Percentiles rank a stretch among this genome's conserved stretches.
Evolutionary conservation across 92 coral and sea anemone genomes (phyloP).

Genomic region (Phenganax stokvisi): DNA sequence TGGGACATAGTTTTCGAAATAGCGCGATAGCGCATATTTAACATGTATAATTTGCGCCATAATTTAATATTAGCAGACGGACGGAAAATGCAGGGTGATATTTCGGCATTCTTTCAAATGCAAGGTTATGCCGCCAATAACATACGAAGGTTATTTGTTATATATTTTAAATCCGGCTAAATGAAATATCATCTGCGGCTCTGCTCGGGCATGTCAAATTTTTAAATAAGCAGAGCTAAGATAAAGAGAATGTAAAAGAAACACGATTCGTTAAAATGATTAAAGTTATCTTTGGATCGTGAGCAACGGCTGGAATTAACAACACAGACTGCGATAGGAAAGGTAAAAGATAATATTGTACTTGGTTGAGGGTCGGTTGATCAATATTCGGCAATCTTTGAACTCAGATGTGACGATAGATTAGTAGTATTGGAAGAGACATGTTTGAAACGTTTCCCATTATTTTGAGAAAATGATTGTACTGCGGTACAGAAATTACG

Average conservation of each 20-base stretch:
- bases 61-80: not conserved
- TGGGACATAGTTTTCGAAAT: not conserved
- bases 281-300: not conserved
- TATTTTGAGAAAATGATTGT: conserved; percentile 15
- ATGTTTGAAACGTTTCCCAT: conserved; percentile 15
- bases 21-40: not conserved
- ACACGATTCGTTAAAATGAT: conserved; percentile 1
- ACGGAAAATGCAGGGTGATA: not conserved
- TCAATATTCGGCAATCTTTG: conserved; percentile 34
- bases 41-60: not conserved
- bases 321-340: not conserved
- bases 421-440: conserved; percentile 26
- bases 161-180: conserved; percentile 18
- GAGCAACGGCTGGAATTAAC: conserved; percentile 12
- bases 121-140: conserved; percentile 23
- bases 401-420: conserved; percentile 40
- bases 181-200: conserved; percentile 40
- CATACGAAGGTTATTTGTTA: conserved; percentile 25
- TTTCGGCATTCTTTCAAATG: conserved; percentile 18
- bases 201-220: conserved; percentile 40
- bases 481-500: conserved; percentile 4
- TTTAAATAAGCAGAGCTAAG: conserved; percentile 25
- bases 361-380: not conserved
- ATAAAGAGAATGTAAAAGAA: not conserved
- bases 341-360: conserved; percentile 20